Percentiles rank a stretch among this genome's conserved stretches.
These are phyloP conservation scores for Dunckerocampus dactyliophorus DNA, from an alignment of 2,113 vertebrate species.

Conservation along the genomic window DNA sequence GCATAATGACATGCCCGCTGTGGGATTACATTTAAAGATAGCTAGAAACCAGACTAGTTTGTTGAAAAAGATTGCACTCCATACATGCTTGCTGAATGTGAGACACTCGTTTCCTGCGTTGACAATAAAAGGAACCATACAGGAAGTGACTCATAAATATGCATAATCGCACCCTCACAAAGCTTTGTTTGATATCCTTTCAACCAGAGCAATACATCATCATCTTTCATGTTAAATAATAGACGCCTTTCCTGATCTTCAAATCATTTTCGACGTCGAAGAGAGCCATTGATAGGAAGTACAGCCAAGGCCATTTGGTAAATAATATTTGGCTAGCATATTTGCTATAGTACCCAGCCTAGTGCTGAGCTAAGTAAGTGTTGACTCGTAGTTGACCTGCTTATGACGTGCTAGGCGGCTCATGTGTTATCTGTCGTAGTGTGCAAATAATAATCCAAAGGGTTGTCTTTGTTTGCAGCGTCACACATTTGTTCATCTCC, in stretches of 20 bases:
- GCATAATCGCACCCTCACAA: constrained; percentile 3
- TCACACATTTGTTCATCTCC: no score
- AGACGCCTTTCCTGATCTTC: constrained; percentile 11
- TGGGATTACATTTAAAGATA: not conserved
- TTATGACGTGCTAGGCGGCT: no score
- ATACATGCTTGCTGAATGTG: constrained; percentile 9
- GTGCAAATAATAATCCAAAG: no score
- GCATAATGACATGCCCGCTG: not conserved
- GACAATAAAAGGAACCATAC: constrained; percentile 72
- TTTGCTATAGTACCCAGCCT: no score
- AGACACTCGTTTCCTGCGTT: constrained; percentile 53
- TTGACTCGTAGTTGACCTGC: no score
- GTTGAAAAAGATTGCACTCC: constrained; percentile 15
- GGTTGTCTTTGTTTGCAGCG: no score
- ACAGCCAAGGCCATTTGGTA: not conserved
- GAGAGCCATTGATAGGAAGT: not conserved
- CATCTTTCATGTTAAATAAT: constrained; percentile 27
- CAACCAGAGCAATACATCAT: not conserved
- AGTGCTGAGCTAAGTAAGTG: no score
- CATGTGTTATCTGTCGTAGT: no score
- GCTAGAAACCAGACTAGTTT: not conserved
- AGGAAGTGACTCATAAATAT: constrained; percentile 39
- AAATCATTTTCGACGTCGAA: not conserved
- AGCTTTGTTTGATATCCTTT: constrained; percentile 7
- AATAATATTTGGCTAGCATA: not conserved